These are phyloP conservation scores for Adrianichthys oophorus DNA, from an alignment of 2,797 vertebrate genomes.

Conservation along the genomic window DNA sequence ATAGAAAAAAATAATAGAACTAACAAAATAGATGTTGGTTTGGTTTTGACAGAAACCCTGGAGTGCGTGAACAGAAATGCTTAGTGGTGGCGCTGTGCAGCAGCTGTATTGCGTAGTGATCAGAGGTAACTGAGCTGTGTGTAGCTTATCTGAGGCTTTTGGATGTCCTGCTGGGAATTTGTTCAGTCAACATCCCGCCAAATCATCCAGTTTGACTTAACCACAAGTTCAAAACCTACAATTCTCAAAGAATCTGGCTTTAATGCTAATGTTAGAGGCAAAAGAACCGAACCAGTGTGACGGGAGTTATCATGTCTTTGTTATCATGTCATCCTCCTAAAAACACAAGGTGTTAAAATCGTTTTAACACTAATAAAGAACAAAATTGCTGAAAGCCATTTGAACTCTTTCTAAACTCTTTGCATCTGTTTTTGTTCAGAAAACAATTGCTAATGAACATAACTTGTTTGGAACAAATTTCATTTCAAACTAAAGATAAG, in stretches of 20 bases:
- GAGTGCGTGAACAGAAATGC: constrained; percentile 41
- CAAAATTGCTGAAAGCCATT: no score
- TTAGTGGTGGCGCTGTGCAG: constrained; percentile 61
- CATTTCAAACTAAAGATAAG: no score
- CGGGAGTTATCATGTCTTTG: constrained; percentile 12
- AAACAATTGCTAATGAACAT: no score
- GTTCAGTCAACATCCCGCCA: constrained; percentile 42
- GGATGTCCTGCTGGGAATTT: constrained; percentile 42
- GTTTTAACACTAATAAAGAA: no score
- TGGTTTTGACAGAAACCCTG: constrained; percentile 42
- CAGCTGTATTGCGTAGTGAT: constrained; percentile 81
- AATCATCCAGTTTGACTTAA: constrained; percentile 23
- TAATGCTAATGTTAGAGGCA: constrained; percentile 12
- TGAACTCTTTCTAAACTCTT: no score
- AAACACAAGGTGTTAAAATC: not conserved
- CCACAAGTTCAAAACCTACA: constrained; percentile 15
- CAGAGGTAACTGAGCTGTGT: constrained; percentile 82
- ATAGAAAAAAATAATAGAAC: constrained; percentile 1
- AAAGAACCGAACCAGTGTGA: constrained; percentile 24
- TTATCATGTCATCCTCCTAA: not conserved
- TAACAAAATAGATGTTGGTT: constrained; percentile 30
- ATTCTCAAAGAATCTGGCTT: constrained; percentile 7
- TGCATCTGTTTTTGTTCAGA: no score
- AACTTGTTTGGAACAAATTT: no score
- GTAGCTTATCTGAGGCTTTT: constrained; percentile 80